Evolutionary conservation across 2,888 invertebrate genomes (phyloP), one percentile per base, ranked within the genome.

Genomic region (Gisinianus flammeolus): DNA sequence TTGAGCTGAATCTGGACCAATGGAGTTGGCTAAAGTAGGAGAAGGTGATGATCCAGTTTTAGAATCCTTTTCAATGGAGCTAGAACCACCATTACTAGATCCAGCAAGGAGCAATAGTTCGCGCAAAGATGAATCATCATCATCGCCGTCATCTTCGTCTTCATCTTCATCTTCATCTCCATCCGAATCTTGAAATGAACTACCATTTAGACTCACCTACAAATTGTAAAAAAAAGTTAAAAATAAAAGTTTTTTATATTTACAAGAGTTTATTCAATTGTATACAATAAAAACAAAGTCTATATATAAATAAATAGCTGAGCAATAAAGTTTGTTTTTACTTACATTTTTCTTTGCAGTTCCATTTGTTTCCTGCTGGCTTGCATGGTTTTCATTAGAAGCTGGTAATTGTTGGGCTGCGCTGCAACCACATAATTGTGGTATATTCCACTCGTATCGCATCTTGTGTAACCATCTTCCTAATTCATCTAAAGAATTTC

Each of bases 121-220:
- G 0, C 94, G 88, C 16, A 95, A 88, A 0, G 94, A 94, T 0
- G 94, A 94, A 87, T 92, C 94, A 87, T 92, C 92, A 26, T 91
- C 92, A 44, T n/a, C n/a, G n/a, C n/a, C n/a, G n/a, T n/a, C n/a
- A n/a, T n/a, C n/a, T n/a, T n/a, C n/a, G n/a, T n/a, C n/a, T n/a
- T n/a, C n/a, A n/a, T 92, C 92, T n/a, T n/a, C n/a, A n/a, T n/a
- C n/a, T 26, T 91, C 92, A 35, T 82, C 85, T 66, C 83, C 85
- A n/a, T 90, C 89, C 12, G 74, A 69, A 5, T 76, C 71, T 5
- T 79, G 75, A 5, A n/a, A n/a, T 5, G 78, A 76, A 66, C 72
- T 76, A 19, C 62, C 71, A 22, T 28, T 28, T 58, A 16, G 58
- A 31, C 6, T 28, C 28, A 28, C 33, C 58, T 70, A 54, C 16